Percentiles rank a stretch among this genome's conserved stretches.
Conservation (phyloP, 2,113 vertebrate species). For the Sula dactylatra region DNA sequence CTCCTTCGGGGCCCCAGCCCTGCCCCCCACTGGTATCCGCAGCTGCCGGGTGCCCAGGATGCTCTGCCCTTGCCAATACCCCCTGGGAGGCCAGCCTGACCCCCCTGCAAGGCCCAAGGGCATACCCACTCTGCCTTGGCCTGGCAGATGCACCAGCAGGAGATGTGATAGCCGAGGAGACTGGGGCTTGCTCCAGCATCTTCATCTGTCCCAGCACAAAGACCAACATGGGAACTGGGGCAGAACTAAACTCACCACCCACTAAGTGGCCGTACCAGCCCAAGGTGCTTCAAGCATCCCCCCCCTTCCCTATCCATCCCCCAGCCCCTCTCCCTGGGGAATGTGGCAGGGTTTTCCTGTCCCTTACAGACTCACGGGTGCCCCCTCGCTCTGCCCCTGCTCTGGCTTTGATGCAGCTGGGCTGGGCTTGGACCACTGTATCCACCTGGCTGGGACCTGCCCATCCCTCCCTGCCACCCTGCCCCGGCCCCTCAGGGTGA, state of each 20-base stretch:
- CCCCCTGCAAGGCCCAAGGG: neutral
- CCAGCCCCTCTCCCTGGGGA: neutral
- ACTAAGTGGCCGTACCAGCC: neutral
- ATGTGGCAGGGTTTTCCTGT: neutral
- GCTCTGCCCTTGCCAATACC: fast-evolving
- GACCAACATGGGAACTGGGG: neutral
- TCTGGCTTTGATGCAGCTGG: neutral
- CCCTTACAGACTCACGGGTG: fast-evolving
- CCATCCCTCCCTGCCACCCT: neutral
- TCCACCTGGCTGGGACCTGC: neutral
- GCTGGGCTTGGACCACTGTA: neutral
- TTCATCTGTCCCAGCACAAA: neutral
- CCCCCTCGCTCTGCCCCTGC: neutral
- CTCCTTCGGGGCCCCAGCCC: neutral
- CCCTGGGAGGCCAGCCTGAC: no score
- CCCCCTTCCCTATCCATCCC: neutral
- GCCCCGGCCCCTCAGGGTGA: neutral
- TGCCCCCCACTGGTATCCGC: neutral
- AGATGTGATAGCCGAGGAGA: neutral
- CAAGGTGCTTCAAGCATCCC: neutral
- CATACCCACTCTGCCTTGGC: neutral
- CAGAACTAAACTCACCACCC: neutral
- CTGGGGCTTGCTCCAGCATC: neutral
- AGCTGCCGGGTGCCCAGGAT: neutral
- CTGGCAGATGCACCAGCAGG: neutral